phyloP scores from a whole-genome alignment of 2,888 invertebrate genomes.

The Epirrita christyi region DNA sequence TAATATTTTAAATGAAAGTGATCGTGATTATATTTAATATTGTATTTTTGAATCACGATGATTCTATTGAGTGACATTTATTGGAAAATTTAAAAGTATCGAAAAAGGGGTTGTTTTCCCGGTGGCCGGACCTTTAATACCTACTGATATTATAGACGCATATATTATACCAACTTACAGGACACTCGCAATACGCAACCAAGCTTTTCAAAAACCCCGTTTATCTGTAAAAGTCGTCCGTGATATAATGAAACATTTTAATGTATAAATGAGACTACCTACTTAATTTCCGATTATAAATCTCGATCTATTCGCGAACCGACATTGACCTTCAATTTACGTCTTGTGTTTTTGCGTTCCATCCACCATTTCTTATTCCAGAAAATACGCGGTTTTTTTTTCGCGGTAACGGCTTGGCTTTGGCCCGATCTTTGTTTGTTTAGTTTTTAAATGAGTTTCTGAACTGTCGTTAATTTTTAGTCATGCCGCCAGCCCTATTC shows the following conservation, averaged over 20 bases:
- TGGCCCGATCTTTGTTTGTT: constrained; percentile 24
- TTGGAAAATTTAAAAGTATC: no score
- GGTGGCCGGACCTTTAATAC: no score
- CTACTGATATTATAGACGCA: no score
- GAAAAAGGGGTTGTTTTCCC: no score
- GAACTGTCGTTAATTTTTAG: neutral
- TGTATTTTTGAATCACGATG: no score
- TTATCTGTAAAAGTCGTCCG: neutral
- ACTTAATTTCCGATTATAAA: constrained; percentile 31
- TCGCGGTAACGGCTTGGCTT: constrained; percentile 29
- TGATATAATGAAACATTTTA: constrained; percentile 7
- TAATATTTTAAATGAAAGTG: no score
- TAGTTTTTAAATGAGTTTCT: constrained; percentile 28
- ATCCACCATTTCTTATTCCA: constrained; percentile 49
- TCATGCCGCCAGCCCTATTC: no score
- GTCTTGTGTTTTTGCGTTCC: constrained; percentile 38
- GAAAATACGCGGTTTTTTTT: constrained; percentile 47
- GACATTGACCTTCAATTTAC: constrained; percentile 55
- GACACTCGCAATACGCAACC: no score
- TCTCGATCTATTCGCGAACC: constrained; percentile 35
- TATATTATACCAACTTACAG: no score
- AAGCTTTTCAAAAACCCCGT: neutral
- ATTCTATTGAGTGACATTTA: no score
- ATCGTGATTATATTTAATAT: no score
- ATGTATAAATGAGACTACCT: constrained; percentile 18